Percentiles rank a stretch among this genome's conserved stretches.
Conservation (phyloP, 2,888 invertebrate species). For the Acanthoscelides obtectus region DNA sequence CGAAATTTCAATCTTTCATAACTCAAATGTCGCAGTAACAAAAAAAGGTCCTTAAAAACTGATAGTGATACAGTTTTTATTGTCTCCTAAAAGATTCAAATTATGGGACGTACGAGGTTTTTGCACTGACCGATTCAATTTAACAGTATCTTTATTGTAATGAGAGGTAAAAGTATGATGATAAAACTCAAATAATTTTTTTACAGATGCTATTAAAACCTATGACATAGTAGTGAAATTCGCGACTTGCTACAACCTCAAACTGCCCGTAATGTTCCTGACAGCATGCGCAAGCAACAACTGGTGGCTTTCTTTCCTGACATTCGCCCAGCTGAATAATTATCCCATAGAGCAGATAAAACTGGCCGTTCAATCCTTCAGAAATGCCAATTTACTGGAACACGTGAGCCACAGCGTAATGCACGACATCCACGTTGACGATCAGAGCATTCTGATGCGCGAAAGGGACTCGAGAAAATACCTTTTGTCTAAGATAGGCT, state of each 20-base stretch:
- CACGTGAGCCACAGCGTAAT: conserved; percentile 54
- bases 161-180: too few species aligned
- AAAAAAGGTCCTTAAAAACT: too few species aligned
- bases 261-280: conserved; percentile 57
- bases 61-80: too few species aligned
- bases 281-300: conserved; percentile 56
- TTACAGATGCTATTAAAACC: conserved; percentile 49
- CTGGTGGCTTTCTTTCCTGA: conserved; percentile 67
- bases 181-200: too few species aligned
- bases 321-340: conserved; percentile 65
- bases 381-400: conserved; percentile 54
- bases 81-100: too few species aligned
- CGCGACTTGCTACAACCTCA: conserved; percentile 54
- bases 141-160: too few species aligned
- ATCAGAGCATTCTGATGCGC: conserved; percentile 35
- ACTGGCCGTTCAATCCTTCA: conserved; percentile 54
- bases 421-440: conserved; percentile 37
- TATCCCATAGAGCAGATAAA: conserved; percentile 62
- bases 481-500: conserved; percentile 42
- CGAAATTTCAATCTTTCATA: too few species aligned
- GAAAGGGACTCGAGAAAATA: conserved; percentile 43
- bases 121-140: too few species aligned
- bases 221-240: conserved; percentile 61
- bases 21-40: too few species aligned
- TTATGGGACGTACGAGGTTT: too few species aligned